These are phyloP conservation scores for Zingel zingel DNA, from an alignment of 2,113 vertebrate genomes.

Conservation along the genomic window DNA sequence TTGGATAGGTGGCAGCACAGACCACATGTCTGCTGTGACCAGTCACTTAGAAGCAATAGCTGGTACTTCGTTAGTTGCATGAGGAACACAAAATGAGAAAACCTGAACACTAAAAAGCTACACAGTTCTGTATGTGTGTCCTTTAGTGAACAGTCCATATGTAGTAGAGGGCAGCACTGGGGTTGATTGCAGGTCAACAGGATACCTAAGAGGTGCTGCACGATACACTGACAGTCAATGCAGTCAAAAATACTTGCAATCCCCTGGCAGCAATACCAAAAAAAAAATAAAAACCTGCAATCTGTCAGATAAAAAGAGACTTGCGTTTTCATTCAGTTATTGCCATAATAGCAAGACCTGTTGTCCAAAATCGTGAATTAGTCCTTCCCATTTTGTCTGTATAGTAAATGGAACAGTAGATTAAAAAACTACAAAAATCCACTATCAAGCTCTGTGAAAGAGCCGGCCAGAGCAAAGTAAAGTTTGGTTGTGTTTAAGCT, in stretches of 20 bases:
- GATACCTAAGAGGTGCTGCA: slow-evolving; percentile 7
- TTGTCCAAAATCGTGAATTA: slow-evolving; percentile 24
- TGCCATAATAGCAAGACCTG: slow-evolving; percentile 52
- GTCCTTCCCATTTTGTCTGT: slow-evolving; percentile 35
- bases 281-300: slow-evolving; percentile 1
- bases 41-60: slow-evolving; percentile 24
- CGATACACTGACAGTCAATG: not conserved
- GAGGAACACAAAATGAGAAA: slow-evolving; percentile 21
- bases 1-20: slow-evolving; percentile 12
- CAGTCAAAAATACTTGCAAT: slow-evolving; percentile 24
- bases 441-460: slow-evolving; percentile 43
- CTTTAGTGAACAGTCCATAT: slow-evolving; percentile 14
- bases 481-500: slow-evolving; percentile 63
- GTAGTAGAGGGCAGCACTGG: slow-evolving; percentile 27
- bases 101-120: slow-evolving; percentile 19
- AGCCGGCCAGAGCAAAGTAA: slow-evolving; percentile 60
- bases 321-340: slow-evolving; percentile 49
- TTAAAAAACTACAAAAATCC: slow-evolving; percentile 64
- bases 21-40: slow-evolving; percentile 11
- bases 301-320: slow-evolving; percentile 15
- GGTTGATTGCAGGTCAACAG: slow-evolving; percentile 37
- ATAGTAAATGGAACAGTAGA: slow-evolving; percentile 48
- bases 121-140: slow-evolving; percentile 19
- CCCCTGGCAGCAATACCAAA: not conserved
- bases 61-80: slow-evolving; percentile 19